A percentile compares a stretch with the other conserved stretches of the same genome.
Conservation (phyloP, 2,888 invertebrate species). For the Oegoconia quadripuncta region DNA sequence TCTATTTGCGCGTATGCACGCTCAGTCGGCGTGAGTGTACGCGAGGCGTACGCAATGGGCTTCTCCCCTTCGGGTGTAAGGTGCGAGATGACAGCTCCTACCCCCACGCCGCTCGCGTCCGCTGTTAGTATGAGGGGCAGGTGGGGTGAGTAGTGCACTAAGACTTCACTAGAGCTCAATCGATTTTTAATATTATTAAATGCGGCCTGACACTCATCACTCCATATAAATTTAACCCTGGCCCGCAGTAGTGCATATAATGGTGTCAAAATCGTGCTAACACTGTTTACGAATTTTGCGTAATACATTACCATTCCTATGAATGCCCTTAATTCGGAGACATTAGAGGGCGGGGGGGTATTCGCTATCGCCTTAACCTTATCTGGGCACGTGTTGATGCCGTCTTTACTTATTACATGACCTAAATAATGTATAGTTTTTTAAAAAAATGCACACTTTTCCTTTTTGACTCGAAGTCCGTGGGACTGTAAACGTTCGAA, state of each 20-base stretch:
- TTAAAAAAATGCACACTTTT: too few species aligned
- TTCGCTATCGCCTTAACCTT: slow-evolving; percentile 11
- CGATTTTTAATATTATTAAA: slow-evolving; percentile 2
- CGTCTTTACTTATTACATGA: slow-evolving; percentile 10
- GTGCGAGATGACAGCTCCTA: too few species aligned
- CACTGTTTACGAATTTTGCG: slow-evolving; percentile 31
- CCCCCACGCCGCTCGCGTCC: slow-evolving; percentile 11
- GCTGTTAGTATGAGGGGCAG: slow-evolving; percentile 9
- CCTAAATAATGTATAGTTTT: slow-evolving; percentile 11
- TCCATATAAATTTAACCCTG: slow-evolving; percentile 4
- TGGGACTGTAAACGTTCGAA: slow-evolving; percentile 7
- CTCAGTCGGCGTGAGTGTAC: not conserved
- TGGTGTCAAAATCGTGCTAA: slow-evolving; percentile 9
- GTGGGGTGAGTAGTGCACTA: slow-evolving; percentile 9
- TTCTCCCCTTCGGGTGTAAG: slow-evolving; percentile 1
- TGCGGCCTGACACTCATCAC: not conserved
- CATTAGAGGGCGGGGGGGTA: slow-evolving; percentile 7
- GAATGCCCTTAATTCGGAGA: slow-evolving; percentile 22
- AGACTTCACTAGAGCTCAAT: slow-evolving; percentile 6
- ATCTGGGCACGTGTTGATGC: slow-evolving; percentile 13
- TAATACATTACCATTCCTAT: slow-evolving; percentile 42
- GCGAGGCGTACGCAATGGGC: slow-evolving; percentile 5
- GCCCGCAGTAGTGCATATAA: slow-evolving; percentile 3
- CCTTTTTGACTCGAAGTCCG: too few species aligned
- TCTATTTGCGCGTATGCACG: slow-evolving; percentile 8